These are phyloP conservation scores for Drosophila birchii DNA, from an alignment of 2,888 invertebrate species.

Conservation along the genomic window DNA sequence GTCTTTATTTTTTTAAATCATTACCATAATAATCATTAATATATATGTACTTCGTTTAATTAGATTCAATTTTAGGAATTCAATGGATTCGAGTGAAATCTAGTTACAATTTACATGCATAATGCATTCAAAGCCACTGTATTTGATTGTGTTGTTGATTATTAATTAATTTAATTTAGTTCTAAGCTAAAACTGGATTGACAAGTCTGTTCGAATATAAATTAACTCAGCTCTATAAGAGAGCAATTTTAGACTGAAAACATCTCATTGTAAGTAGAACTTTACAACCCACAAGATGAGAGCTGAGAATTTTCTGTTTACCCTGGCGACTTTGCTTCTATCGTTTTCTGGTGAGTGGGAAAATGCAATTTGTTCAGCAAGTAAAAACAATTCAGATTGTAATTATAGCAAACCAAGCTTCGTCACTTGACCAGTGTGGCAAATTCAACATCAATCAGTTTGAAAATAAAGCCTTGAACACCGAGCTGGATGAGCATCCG, in stretches of 20 bases:
- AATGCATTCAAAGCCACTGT: not conserved
- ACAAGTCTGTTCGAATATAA: not conserved
- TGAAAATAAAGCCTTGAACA: not conserved
- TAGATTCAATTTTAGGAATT: not conserved
- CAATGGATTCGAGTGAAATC: not conserved
- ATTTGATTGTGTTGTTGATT: not conserved
- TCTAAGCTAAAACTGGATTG: slow-evolving; percentile 8
- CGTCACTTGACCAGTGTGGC: not conserved
- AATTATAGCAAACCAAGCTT: not conserved
- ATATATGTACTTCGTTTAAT: not conserved
- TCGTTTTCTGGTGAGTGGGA: not conserved
- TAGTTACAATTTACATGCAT: not conserved
- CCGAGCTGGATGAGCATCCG: slow-evolving; percentile 10
- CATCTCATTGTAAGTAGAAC: not conserved
- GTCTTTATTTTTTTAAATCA: no score
- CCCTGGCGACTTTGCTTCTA: not conserved
- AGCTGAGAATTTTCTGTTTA: not conserved
- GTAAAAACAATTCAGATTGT: not conserved
- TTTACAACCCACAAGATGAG: slow-evolving; percentile 1
- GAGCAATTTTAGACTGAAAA: not conserved
- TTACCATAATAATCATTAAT: no score
- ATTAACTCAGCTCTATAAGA: slow-evolving; percentile 4
- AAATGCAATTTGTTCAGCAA: not conserved
- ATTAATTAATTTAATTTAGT: not conserved
- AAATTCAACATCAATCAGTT: not conserved